Percentiles rank a stretch among this genome's conserved stretches.
Evolutionary conservation across 2,888 invertebrate species (phyloP).

Genomic region (Nipponacmea schrenckii): DNA sequence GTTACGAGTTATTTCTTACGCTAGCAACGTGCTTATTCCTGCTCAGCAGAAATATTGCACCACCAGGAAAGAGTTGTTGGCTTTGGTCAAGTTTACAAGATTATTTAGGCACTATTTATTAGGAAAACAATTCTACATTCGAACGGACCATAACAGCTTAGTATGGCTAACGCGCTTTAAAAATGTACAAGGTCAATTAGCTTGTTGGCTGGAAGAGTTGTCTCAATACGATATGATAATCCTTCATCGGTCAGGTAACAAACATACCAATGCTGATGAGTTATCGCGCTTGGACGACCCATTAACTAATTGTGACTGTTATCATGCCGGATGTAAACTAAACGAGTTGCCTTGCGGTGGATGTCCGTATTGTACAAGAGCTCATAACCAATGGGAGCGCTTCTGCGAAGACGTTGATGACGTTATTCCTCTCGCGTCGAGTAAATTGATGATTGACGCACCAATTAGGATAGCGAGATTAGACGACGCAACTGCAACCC

Average conservation of each 20-base stretch:
- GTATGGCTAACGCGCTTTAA: constrained; percentile 18
- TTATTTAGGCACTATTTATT: constrained; percentile 23
- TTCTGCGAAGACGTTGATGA: too few relatives aligned
- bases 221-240: not conserved
- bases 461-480: too few relatives aligned
- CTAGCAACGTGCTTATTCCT: constrained; percentile 13
- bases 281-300: not conserved
- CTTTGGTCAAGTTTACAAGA: not conserved
- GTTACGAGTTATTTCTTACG: constrained; percentile 29
- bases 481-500: too few relatives aligned
- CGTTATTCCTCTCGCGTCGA: too few relatives aligned
- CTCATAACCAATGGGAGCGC: too few relatives aligned
- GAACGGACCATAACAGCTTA: constrained; percentile 29
- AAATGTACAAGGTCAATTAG: constrained; percentile 17
- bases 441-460: too few relatives aligned
- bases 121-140: constrained; percentile 16
- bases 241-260: not conserved
- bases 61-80: constrained; percentile 13
- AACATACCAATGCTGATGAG: not conserved
- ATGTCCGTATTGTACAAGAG: not conserved
- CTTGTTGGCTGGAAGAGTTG: constrained; percentile 22
- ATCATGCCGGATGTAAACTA: not conserved
- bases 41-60: constrained; percentile 27
- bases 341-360: not conserved
- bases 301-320: not conserved